A percentile compares a stretch with the other conserved stretches of the same genome.
Conservation (phyloP, 1,140 invertebrate species). For the Caenorhabditis inopinata region DNA sequence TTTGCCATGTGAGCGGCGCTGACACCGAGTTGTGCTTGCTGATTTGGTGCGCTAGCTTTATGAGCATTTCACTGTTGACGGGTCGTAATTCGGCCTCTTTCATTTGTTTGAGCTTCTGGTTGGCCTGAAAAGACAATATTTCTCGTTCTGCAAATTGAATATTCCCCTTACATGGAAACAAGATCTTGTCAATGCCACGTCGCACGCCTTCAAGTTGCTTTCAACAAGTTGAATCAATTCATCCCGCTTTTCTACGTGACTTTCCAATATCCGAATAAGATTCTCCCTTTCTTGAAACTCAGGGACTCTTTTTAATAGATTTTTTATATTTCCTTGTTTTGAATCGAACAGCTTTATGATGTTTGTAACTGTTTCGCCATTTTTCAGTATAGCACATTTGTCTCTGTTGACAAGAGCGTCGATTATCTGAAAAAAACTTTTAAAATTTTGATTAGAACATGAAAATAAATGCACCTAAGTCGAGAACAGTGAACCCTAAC, state of each 20-base stretch:
- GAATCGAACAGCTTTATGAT: neutral
- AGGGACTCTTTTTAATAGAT: neutral
- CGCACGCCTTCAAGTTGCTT: neutral
- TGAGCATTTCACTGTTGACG: constrained; percentile 37
- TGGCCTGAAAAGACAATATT: constrained; percentile 8
- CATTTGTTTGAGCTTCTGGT: constrained; percentile 10
- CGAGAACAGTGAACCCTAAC: too few species aligned
- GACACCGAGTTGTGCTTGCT: constrained; percentile 30
- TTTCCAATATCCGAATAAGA: neutral
- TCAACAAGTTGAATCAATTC: constrained; percentile 27
- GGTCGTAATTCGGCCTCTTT: neutral
- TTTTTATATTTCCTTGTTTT: constrained; percentile 8
- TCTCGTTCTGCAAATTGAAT: too few species aligned
- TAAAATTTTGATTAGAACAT: neutral
- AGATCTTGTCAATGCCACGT: constrained; percentile 13
- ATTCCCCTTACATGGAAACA: constrained; percentile 36
- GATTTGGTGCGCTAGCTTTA: constrained; percentile 42
- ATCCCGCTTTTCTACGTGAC: constrained; percentile 19
- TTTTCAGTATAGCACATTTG: neutral
- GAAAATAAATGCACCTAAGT: too few species aligned
- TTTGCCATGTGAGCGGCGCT: constrained; percentile 27
- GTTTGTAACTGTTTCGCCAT: constrained; percentile 10
- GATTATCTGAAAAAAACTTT: constrained; percentile 11
- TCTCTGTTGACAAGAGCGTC: constrained; percentile 30
- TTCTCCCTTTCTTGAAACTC: constrained; percentile 39